These are phyloP conservation scores for Dendroctonus ponderosae DNA, from an alignment of 1,140 invertebrate species.

Conservation along the genomic window DNA sequence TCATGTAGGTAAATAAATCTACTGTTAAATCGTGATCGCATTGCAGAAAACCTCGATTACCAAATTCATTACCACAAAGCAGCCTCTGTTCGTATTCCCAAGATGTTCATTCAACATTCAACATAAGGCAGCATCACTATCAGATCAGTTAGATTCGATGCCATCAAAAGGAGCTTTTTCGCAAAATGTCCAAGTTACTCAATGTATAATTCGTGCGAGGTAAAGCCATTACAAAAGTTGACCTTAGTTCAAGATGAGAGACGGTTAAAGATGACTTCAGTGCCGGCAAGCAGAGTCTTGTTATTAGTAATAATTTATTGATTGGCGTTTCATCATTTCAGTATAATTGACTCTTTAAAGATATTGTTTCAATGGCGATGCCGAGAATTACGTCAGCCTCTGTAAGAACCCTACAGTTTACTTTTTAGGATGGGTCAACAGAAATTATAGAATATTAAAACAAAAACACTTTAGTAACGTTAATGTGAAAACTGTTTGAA, in stretches of 20 bases:
- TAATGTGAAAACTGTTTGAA: no score
- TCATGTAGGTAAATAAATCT: no score
- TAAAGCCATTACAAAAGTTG: conserved; percentile 9
- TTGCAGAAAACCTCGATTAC: no score
- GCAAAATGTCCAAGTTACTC: conserved; percentile 7
- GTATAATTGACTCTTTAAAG: not conserved
- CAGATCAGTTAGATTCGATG: conserved; percentile 4
- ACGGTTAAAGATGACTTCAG: conserved; percentile 14
- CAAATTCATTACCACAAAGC: no score
- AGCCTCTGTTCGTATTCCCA: not conserved
- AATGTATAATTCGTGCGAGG: conserved; percentile 10
- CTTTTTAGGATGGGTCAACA: no score
- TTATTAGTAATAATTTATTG: conserved; percentile 8
- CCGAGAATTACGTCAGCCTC: no score
- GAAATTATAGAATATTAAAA: no score
- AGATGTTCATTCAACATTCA: conserved; percentile 6
- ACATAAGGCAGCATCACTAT: not conserved
- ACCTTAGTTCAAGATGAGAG: conserved; percentile 7
- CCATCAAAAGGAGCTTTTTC: not conserved
- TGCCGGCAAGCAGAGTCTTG: conserved; percentile 7
- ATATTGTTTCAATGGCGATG: no score
- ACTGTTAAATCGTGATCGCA: no score
- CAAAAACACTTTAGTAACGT: no score
- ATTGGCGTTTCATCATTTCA: not conserved
- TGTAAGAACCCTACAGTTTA: no score